Evolutionary conservation across 2,888 invertebrate species (phyloP), one percentile per base, ranked within the genome.

Genomic region (Eutolmus rufibarbis): DNA sequence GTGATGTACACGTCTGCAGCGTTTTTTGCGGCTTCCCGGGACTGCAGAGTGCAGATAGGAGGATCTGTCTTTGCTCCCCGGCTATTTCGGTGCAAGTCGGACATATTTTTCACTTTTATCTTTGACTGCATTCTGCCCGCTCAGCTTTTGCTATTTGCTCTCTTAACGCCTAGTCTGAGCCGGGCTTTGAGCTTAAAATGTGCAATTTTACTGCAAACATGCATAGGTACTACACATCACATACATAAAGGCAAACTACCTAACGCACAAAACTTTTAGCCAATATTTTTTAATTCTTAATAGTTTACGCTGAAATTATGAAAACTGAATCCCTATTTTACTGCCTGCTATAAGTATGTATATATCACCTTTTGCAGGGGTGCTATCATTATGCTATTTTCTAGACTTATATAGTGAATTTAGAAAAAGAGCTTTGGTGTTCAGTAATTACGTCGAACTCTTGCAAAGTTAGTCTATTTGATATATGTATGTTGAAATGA

Each of bases 1-100:
- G 82, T 82, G 82, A 82, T 82, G 66, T 82, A 57, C 82, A 82
- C 57, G 82, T 82, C 82, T 82, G 57, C 57, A 82, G 81, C 28
- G 34, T 81, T 81, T 81, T 79, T 81, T n/a, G 31, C 23, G 19
- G 66, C 2, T 12, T 66, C 8, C 66, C 66, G 19, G 66, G 66
- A 66, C 66, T 66, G 66, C 66, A 66, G 66, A 66, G 66, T 28
- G 66, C 66, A 66, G 66, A 66, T 66, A 66, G 66, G 66, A 28
- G 66, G 66, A 66, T 66, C 66, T 28, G 66, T 66, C 66, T 66
- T 66, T 66, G 12, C 66, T 66, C 5, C 23, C 66, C 66, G 66
- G 66, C 28, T 12, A 4, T 19, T 66, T 66, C 23, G 28, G 28
- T 28, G 66, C 66, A 66, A 66, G 66, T 66, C 23, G 23, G 9